These are phyloP conservation scores for Xerus rutilus DNA, from an alignment of 2,797 vertebrate genomes.

Conservation along the genomic window DNA sequence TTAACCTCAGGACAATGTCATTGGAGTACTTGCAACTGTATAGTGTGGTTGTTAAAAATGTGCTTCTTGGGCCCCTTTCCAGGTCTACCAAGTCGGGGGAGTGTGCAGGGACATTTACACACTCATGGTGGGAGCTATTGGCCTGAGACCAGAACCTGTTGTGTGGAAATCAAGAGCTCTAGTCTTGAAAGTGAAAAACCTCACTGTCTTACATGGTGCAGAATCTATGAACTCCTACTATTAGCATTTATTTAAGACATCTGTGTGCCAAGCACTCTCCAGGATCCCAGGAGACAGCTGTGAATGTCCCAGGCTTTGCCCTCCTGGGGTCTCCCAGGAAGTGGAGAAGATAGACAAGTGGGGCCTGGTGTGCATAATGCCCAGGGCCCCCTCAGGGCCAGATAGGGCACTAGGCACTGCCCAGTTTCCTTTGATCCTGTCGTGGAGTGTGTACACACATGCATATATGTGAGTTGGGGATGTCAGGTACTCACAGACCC, in stretches of 20 bases:
- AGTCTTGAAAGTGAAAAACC: neutral
- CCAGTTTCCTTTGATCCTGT: fast-evolving
- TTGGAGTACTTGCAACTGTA: fast-evolving
- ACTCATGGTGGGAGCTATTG: fast-evolving
- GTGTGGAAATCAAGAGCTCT: neutral
- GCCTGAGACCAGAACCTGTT: no score
- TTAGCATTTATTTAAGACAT: neutral
- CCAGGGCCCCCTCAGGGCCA: neutral
- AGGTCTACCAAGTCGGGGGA: neutral
- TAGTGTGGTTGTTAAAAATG: neutral
- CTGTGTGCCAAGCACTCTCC: neutral
- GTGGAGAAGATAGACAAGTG: neutral
- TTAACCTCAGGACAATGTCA: neutral
- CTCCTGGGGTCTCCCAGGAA: neutral
- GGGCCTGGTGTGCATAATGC: fast-evolving
- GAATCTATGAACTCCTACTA: neutral
- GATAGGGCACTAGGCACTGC: neutral
- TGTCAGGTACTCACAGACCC: fast-evolving
- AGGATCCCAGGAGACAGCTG: fast-evolving
- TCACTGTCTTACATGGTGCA: neutral
- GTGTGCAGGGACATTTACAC: fast-evolving
- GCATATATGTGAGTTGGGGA: no score
- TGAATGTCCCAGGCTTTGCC: no score
- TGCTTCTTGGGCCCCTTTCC: neutral
- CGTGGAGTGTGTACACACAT: fast-evolving